These are phyloP conservation scores for Caenorhabditis latens DNA, from an alignment of 1,140 invertebrate species.

Conservation along the genomic window DNA sequence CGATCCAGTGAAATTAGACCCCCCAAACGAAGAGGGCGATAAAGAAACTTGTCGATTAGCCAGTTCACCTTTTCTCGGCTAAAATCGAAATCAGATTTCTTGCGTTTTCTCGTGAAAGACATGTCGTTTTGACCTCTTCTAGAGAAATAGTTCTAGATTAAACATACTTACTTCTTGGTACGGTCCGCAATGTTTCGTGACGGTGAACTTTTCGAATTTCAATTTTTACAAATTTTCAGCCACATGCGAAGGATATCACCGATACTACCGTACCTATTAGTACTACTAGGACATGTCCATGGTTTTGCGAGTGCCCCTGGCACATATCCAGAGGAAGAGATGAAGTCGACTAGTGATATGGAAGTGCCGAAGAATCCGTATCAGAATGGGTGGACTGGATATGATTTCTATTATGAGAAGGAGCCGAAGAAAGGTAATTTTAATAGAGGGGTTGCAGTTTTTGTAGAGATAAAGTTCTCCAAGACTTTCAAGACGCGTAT, in stretches of 20 bases:
- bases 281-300: not conserved
- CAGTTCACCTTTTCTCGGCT: not conserved
- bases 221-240: not conserved
- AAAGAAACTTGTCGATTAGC: slow-evolving; percentile 40
- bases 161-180: too few species aligned
- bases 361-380: slow-evolving; percentile 43
- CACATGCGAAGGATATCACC: not conserved
- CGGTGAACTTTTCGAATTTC: too few species aligned
- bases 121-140: not conserved
- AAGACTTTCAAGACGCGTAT: too few species aligned
- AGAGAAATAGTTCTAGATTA: too few species aligned
- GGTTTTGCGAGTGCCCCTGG: slow-evolving; percentile 28
- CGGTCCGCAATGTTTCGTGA: too few species aligned
- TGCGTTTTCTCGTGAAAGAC: not conserved
- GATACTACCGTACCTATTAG: not conserved
- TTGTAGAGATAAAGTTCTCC: too few species aligned
- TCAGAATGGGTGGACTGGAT: slow-evolving; percentile 14
- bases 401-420: slow-evolving; percentile 43
- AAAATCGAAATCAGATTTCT: not conserved
- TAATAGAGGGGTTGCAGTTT: too few species aligned
- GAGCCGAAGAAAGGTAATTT: not conserved
- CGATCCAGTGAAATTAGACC: slow-evolving; percentile 17
- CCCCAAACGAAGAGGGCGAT: not conserved
- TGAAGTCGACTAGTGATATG: not conserved
- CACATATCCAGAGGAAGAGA: slow-evolving; percentile 33